Percentiles rank a stretch among this genome's conserved stretches.
Conservation (phyloP, 2,113 vertebrate species). For the Epinephelus cyanopodus region DNA sequence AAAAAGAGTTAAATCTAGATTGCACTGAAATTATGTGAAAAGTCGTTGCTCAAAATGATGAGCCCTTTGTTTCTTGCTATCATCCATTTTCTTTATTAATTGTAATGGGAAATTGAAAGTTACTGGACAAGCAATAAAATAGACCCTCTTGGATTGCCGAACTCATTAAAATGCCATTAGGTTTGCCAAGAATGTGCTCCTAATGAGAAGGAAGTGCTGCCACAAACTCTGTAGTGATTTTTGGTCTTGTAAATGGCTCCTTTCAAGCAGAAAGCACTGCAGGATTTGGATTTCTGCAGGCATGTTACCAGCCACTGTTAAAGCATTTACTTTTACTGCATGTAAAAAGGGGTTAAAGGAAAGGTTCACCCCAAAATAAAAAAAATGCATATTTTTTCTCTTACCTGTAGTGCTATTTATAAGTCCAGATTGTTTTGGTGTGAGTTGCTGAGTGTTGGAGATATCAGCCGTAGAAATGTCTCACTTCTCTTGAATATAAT, state of each 20-base stretch:
- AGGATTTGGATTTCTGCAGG: slow-evolving; percentile 11
- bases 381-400: no score
- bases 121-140: slow-evolving; percentile 37
- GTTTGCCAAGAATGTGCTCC: slow-evolving; percentile 41
- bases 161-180: slow-evolving; percentile 63
- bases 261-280: not conserved
- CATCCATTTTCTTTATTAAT: slow-evolving; percentile 44
- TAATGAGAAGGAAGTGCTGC: slow-evolving; percentile 50
- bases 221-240: slow-evolving; percentile 31
- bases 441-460: no score
- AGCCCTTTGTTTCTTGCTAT: slow-evolving; percentile 4
- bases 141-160: slow-evolving; percentile 22
- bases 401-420: no score
- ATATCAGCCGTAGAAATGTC: no score
- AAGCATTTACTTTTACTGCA: not conserved
- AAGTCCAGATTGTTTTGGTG: no score
- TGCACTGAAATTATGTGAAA: slow-evolving; percentile 18
- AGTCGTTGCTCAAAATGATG: slow-evolving; percentile 13
- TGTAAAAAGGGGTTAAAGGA: not conserved
- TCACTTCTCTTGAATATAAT: no score
- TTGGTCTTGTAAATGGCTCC: slow-evolving; percentile 31
- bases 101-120: slow-evolving; percentile 31
- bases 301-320: not conserved
- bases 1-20: slow-evolving; percentile 2
- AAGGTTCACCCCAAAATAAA: no score